A percentile compares a stretch with the other conserved stretches of the same genome.
Evolutionary conservation across 2,797 vertebrate genomes (phyloP).

Genomic region (Bradypus variegatus): DNA sequence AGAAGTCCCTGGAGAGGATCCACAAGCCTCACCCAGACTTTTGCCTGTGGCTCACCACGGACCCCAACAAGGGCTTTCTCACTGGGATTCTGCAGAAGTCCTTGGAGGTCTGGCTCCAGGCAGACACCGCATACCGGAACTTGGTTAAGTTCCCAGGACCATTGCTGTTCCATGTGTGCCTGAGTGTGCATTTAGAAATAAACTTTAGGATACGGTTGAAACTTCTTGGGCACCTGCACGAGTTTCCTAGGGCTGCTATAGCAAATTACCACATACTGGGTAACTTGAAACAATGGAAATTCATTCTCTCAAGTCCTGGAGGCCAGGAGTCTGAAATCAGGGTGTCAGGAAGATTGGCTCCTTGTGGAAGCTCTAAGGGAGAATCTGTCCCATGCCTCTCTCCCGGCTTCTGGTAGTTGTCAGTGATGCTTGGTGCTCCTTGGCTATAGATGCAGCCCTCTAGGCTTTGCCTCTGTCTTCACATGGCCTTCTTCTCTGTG

Average conservation of each 20-base stretch:
- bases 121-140: fast-evolving
- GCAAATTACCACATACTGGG: background rate
- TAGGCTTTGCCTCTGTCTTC: background rate
- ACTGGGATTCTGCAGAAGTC: conserved; percentile 94
- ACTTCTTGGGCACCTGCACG: fast-evolving
- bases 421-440: background rate
- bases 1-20: conserved; percentile 89
- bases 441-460: background rate
- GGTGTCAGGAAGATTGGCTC: background rate
- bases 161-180: fast-evolving
- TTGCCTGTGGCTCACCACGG: conserved; percentile 95
- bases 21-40: conserved; percentile 87
- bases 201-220: background rate
- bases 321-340: background rate
- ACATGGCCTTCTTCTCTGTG: background rate
- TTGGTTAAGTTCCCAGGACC: too few species aligned
- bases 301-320: background rate
- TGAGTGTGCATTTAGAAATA: background rate
- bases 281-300: background rate
- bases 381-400: background rate
- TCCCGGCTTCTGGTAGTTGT: background rate
- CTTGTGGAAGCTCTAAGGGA: background rate
- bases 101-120: conserved; percentile 79
- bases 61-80: conserved; percentile 90
- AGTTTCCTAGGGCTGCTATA: background rate